Conservation (phyloP, 2,113 vertebrate genomes). For the Hypocryptadius cinnamomeus region DNA sequence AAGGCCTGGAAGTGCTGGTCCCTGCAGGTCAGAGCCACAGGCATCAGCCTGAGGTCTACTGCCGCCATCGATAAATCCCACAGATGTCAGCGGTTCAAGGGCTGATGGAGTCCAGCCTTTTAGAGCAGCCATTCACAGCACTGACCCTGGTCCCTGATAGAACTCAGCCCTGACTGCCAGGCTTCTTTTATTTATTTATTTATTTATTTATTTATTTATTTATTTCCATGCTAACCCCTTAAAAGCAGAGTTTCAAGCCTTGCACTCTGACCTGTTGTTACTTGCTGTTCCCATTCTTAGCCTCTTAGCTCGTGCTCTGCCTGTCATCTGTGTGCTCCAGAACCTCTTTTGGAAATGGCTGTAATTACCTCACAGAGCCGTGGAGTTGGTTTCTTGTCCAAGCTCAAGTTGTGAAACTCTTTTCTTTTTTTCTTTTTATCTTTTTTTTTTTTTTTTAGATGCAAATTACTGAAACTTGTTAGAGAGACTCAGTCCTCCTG, state of each 20-base stretch:
- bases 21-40: not conserved
- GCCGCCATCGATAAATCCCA: not conserved
- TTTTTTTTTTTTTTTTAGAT: not conserved
- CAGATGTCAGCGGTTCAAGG: not conserved
- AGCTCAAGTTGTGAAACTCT: not conserved
- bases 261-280: not conserved
- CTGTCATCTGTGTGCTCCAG: not conserved
- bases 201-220: not conserved
- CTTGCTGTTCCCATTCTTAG: not conserved
- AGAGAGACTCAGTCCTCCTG: not conserved
- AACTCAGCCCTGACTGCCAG: not conserved
- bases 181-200: not conserved
- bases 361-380: not conserved
- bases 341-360: not conserved
- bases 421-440: not conserved
- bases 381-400: not conserved
- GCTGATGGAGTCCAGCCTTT: conserved; percentile 10
- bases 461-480: not conserved
- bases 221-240: not conserved
- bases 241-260: not conserved
- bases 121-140: not conserved
- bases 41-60: not conserved
- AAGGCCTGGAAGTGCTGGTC: not conserved
- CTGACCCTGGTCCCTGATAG: not conserved
- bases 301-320: not conserved